Base-by-base conservation (phyloP, 2,888 invertebrate species). In the Creontiades dilutus region DNA sequence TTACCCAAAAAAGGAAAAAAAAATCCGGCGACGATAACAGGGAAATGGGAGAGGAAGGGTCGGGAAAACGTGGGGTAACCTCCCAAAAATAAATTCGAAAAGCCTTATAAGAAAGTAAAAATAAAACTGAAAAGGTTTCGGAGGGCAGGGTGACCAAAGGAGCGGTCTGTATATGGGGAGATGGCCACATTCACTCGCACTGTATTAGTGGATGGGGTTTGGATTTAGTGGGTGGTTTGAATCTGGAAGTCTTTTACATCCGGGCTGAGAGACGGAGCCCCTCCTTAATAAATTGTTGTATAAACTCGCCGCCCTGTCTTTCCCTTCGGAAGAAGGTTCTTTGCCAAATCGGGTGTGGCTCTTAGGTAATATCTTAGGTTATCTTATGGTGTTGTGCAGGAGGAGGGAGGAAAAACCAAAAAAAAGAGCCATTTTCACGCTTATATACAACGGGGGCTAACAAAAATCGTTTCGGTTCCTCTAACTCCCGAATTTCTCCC, bases 301-400 rank as follows among this genome's bases (percentile, higher is more conserved):
- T 86, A 86, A 86, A 86, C 75, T 86, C 86, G 68, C 68, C 85
- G 23, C n/a, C 85, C 57, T 23, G 27, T 55, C 82, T 82, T 55
- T 52, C 27, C 57, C 46, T 28, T 27, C 75, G 86, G 46, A 28
- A 23, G 48, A 75, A 75, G 68, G 68, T 82, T 75, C 52, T 68
- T 86, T 86, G 86, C 86, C 86, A 86, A 86, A 86, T 75, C 86
- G 86, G 86, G 86, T 75, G 86, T 86, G 86, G 86, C 75, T 86
- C 23, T 11, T 37, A 75, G 86, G 86, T 86, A 68, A 75, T 86
- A 86, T 86, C 86, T 86, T 47, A 75, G 52, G 48, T 23, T 46
- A 86, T 86, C 86, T 85, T 85, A 85, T 85, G 82, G 68, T 68
- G 23, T 52, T 52, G 52, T 52, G 52, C 12, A 12, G 27, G 23